phyloP scores from a whole-genome alignment of 2,113 vertebrate species.

The Vimba vimba region DNA sequence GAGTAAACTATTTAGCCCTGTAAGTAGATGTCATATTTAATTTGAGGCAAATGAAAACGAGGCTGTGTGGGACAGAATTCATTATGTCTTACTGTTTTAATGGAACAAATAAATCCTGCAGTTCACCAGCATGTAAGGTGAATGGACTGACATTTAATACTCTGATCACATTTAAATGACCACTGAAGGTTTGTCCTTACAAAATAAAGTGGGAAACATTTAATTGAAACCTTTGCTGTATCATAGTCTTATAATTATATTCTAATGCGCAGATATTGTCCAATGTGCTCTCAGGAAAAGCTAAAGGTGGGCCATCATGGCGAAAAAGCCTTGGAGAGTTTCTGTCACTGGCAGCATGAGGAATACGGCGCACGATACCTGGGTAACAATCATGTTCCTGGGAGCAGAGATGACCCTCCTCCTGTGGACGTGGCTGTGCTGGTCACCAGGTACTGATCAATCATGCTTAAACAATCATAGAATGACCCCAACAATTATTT shows the following conservation, averaged over 20 bases:
- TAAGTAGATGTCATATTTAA: background rate
- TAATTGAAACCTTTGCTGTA: background rate
- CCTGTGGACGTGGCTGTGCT: constrained; percentile 92
- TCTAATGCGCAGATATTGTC: background rate
- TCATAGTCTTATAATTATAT: background rate
- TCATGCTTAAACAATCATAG: background rate
- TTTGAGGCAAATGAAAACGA: background rate
- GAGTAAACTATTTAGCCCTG: background rate
- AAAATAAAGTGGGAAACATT: background rate
- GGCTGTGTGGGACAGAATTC: background rate
- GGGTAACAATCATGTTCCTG: constrained; percentile 90
- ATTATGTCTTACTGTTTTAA: background rate
- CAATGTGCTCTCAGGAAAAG: constrained; percentile 76
- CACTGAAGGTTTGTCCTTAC: background rate
- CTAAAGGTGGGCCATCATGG: constrained; percentile 92
- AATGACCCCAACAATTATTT: too few species aligned
- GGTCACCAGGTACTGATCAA: constrained; percentile 87
- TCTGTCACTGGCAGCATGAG: constrained; percentile 96
- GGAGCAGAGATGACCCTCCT: constrained; percentile 83
- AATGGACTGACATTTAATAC: background rate
- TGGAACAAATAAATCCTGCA: background rate
- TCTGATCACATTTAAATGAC: background rate
- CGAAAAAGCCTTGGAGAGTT: constrained; percentile 92
- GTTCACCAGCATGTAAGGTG: background rate
- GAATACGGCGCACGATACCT: constrained; percentile 88